These are phyloP conservation scores for Callosobruchus maculatus DNA, from an alignment of 2,888 invertebrate genomes.

Conservation along the genomic window DNA sequence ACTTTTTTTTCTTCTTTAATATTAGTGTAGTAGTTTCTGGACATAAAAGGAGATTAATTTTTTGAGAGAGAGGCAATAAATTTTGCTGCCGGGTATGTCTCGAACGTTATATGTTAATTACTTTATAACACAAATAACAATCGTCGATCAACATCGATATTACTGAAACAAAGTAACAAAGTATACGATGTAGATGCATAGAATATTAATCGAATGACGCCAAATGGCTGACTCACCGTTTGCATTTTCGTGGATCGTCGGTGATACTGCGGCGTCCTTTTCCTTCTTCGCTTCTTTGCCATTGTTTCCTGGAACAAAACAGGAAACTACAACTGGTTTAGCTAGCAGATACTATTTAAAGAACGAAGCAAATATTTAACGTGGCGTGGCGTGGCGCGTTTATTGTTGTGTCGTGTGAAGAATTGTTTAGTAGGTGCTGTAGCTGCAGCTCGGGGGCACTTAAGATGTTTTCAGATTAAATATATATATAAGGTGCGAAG, in stretches of 20 bases:
- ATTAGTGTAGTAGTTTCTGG: no score
- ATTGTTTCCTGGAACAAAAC: slow-evolving; percentile 62
- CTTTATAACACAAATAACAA: not conserved
- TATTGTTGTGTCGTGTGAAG: not conserved
- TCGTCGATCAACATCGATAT: not conserved
- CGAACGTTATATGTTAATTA: no score
- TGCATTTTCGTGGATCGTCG: slow-evolving; percentile 58
- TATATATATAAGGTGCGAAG: not conserved
- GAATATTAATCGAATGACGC: not conserved
- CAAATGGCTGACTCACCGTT: slow-evolving; percentile 53
- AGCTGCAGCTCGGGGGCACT: not conserved
- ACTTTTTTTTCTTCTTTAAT: no score
- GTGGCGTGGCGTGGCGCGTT: not conserved
- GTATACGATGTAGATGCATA: no score
- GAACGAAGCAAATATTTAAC: not conserved
- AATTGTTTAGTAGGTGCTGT: not conserved
- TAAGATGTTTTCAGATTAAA: not conserved
- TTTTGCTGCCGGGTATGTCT: no score
- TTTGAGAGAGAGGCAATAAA: no score
- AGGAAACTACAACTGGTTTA: slow-evolving; percentile 24
- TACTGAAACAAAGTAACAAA: no score
- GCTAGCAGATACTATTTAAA: not conserved
- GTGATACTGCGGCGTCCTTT: slow-evolving; percentile 68
- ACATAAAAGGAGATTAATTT: no score
- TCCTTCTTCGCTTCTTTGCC: slow-evolving; percentile 61